These are phyloP conservation scores for Eclectus roratus DNA, from an alignment of 2,113 vertebrate species.

Conservation along the genomic window DNA sequence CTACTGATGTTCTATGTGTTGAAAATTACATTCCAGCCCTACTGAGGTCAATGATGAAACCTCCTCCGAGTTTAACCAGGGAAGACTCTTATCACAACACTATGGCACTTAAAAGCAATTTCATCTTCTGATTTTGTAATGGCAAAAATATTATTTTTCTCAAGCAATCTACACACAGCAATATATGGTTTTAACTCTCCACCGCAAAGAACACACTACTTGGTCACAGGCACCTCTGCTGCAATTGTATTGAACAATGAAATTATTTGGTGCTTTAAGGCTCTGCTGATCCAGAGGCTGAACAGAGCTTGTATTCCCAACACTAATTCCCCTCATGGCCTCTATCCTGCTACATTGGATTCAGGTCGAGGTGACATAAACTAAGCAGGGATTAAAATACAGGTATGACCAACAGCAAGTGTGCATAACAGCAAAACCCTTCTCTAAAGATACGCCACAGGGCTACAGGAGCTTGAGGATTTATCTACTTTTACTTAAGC, in stretches of 20 bases:
- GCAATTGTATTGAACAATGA: background rate
- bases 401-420: background rate
- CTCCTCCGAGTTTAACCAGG: background rate
- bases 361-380: constrained; percentile 46
- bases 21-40: background rate
- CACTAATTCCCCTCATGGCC: background rate
- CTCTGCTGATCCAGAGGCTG: background rate
- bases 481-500: background rate
- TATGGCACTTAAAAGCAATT: background rate
- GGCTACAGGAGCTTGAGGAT: background rate
- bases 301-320: background rate
- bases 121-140: background rate
- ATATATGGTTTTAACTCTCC: background rate
- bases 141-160: background rate
- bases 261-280: background rate
- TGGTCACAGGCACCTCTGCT: background rate
- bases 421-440: background rate
- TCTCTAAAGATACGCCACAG: background rate
- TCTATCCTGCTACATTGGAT: background rate
- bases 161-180: background rate
- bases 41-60: background rate
- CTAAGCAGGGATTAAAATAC: constrained; percentile 41
- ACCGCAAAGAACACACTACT: background rate
- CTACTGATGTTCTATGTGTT: background rate
- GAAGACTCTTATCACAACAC: background rate